Percentiles rank a stretch among this genome's conserved stretches.
phyloP scores from a whole-genome alignment of 2,113 vertebrate species.

The Myiopsitta monachus region DNA sequence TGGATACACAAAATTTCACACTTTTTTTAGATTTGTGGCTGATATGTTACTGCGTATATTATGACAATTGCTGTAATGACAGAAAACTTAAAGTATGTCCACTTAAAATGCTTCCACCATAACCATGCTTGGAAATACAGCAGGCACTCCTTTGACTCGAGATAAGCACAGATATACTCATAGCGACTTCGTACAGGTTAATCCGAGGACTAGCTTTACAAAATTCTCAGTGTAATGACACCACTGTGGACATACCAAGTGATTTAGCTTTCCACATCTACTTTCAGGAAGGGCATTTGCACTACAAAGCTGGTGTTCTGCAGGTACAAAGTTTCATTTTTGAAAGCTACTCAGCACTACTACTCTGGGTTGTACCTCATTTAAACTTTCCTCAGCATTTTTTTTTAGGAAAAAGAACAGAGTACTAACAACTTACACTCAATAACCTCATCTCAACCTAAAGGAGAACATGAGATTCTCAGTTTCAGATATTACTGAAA shows the following conservation, averaged over 20 bases:
- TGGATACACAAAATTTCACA: not conserved
- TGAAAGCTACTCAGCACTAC: not conserved
- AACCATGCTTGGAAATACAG: not conserved
- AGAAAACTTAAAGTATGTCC: not conserved
- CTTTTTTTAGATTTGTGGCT: not conserved
- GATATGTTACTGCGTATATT: not conserved
- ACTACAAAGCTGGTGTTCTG: not conserved
- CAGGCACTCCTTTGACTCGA: not conserved
- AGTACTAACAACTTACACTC: not conserved
- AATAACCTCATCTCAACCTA: not conserved
- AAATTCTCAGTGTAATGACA: not conserved
- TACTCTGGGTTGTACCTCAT: not conserved
- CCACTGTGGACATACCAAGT: not conserved
- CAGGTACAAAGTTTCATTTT: not conserved
- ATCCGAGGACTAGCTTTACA: not conserved
- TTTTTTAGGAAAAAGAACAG: not conserved
- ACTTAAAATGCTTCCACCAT: not conserved
- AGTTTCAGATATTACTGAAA: not conserved
- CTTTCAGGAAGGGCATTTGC: not conserved
- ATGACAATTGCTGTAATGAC: not conserved
- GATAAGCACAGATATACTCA: not conserved
- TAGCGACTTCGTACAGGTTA: not conserved
- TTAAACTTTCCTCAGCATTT: not conserved
- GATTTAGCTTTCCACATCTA: not conserved
- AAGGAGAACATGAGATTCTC: not conserved